phyloP scores from a whole-genome alignment of 2,797 vertebrate genomes.

The Clarias platycephalus region DNA sequence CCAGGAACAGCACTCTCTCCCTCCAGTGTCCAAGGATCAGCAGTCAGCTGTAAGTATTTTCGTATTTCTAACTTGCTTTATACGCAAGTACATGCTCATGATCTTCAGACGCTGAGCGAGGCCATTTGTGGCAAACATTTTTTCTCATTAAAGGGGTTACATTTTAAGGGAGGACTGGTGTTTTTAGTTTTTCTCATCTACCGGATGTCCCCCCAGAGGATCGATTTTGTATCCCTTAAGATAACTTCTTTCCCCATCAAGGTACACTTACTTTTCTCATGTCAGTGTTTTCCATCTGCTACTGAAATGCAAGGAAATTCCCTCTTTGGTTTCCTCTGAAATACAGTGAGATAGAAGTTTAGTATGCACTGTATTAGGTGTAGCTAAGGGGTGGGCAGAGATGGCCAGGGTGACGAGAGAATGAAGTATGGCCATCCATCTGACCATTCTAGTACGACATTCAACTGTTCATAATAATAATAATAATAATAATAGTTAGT shows the following conservation, averaged over 20 bases:
- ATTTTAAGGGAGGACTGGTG: neutral
- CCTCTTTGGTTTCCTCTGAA: constrained; percentile 3
- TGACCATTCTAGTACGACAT: neutral
- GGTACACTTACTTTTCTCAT: constrained; percentile 11
- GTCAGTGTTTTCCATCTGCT: constrained; percentile 14
- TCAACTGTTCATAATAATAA: neutral
- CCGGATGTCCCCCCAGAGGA: neutral
- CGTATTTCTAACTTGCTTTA: constrained; percentile 8
- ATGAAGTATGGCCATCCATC: neutral
- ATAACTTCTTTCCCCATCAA: constrained; percentile 1
- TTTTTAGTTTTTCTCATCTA: neutral
- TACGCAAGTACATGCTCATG: constrained; percentile 10
- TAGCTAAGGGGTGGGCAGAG: neutral
- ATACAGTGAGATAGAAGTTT: neutral
- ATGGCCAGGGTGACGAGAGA: neutral
- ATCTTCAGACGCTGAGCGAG: neutral
- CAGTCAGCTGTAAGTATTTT: constrained; percentile 20
- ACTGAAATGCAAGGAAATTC: neutral
- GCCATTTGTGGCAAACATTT: constrained; percentile 5
- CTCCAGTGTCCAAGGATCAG: constrained; percentile 3
- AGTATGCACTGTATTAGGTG: neutral
- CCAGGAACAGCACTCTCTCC: constrained; percentile 25
- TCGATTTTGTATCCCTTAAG: constrained; percentile 7
- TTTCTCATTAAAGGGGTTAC: constrained; percentile 16
- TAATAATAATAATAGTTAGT: no score